Percentiles rank a stretch among this genome's conserved stretches.
These are phyloP conservation scores for Kryptolebias marmoratus DNA, from an alignment of 2,113 vertebrate genomes.

Conservation along the genomic window DNA sequence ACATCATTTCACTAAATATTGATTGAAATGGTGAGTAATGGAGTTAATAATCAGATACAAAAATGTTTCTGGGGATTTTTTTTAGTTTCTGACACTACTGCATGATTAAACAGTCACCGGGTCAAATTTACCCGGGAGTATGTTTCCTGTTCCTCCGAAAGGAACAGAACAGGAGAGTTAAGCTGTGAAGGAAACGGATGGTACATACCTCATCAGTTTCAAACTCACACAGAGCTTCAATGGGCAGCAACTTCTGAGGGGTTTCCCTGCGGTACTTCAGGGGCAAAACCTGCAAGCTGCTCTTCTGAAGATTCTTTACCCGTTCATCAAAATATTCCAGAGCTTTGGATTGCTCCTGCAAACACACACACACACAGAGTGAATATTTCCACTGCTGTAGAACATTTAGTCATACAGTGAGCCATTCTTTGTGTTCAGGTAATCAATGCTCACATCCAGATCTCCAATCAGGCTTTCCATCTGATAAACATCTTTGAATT, in stretches of 20 bases:
- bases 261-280: constrained; percentile 85
- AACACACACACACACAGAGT: constrained; percentile 26
- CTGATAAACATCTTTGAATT: constrained; percentile 96
- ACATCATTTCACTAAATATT: too few species aligned
- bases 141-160: too few species aligned
- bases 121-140: too few species aligned
- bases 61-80: too few species aligned
- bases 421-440: not conserved
- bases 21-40: too few species aligned
- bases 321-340: constrained; percentile 88
- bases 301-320: constrained; percentile 86
- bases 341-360: constrained; percentile 93
- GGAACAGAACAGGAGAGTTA: too few species aligned
- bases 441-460: constrained; percentile 85
- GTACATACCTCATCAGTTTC: constrained; percentile 86
- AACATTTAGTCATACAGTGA: not conserved
- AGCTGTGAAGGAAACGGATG: not conserved
- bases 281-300: constrained; percentile 88
- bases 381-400: too few species aligned
- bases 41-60: too few species aligned
- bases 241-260: constrained; percentile 83
- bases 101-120: too few species aligned
- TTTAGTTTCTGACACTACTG: too few species aligned
- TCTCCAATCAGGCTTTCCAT: constrained; percentile 87
- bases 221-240: constrained; percentile 94